These are phyloP conservation scores for Luidia sarsii DNA, from an alignment of 53 echinoderm and acorn worm species.

Conservation along the genomic window DNA sequence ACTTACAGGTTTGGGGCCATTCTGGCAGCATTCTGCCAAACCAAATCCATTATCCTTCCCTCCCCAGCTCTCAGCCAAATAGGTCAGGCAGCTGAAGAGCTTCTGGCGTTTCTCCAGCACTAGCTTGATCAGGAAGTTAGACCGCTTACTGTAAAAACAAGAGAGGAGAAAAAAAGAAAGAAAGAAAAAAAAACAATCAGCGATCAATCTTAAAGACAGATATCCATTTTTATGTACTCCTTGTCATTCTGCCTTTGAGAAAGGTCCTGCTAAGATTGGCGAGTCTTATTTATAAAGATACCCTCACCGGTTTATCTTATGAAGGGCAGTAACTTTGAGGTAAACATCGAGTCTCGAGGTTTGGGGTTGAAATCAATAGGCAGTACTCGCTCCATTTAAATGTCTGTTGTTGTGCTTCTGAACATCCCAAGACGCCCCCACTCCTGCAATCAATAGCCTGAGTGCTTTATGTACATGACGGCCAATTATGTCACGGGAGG, in stretches of 20 bases:
- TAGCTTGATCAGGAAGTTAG: conserved; percentile 98
- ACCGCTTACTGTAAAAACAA: conserved; percentile 74
- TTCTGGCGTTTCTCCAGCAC: conserved; percentile 85
- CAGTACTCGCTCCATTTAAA: too few relatives aligned
- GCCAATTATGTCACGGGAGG: too few relatives aligned
- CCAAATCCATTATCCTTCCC: conserved; percentile 99
- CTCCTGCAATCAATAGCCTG: too few relatives aligned
- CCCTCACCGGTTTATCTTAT: too few relatives aligned
- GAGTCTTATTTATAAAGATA: not conserved
- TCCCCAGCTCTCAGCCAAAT: conserved; percentile 98
- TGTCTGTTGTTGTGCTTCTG: too few relatives aligned
- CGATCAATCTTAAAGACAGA: not conserved
- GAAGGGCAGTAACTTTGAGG: too few relatives aligned
- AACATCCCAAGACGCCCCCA: too few relatives aligned
- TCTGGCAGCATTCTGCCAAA: conserved; percentile 89
- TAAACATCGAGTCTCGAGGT: too few relatives aligned
- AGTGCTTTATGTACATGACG: too few relatives aligned
- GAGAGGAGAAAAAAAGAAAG: not conserved
- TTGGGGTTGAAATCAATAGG: too few relatives aligned
- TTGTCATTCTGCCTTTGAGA: too few relatives aligned
- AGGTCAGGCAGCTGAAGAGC: conserved; percentile 83
- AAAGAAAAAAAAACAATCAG: conserved; percentile 8
- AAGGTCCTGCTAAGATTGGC: not conserved
- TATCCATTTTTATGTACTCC: not conserved
- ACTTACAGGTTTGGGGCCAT: conserved; percentile 62